Percentiles rank a stretch among this genome's conserved stretches.
These are phyloP conservation scores for Hyposoter dolosus DNA, from an alignment of 2,888 invertebrate species.

Conservation along the genomic window DNA sequence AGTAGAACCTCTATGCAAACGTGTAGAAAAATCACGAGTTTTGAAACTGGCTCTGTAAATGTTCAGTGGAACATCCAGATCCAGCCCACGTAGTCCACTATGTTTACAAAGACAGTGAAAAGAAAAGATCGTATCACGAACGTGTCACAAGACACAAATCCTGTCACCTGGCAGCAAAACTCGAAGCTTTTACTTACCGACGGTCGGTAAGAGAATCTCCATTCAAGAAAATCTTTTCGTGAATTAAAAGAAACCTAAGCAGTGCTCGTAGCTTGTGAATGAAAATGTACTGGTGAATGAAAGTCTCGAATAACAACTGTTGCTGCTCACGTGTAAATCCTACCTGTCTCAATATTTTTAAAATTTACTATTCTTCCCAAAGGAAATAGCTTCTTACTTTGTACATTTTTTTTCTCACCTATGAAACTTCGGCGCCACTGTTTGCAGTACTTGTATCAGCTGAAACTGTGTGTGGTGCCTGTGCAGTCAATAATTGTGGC, in stretches of 20 bases:
- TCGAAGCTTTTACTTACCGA: background rate
- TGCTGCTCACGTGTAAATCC: slow-evolving; percentile 5
- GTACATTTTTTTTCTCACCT: background rate
- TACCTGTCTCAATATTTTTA: background rate
- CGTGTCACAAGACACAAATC: background rate
- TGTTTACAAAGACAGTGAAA: background rate
- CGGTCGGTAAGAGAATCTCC: slow-evolving; percentile 38
- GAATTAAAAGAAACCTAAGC: slow-evolving; percentile 20
- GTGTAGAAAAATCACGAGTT: background rate
- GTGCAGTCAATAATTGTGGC: slow-evolving; percentile 50
- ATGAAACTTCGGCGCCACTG: slow-evolving; percentile 47
- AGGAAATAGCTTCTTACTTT: background rate
- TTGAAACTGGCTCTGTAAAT: background rate
- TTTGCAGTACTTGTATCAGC: slow-evolving; percentile 33
- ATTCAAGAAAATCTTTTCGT: background rate
- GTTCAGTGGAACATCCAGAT: background rate
- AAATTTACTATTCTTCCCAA: background rate
- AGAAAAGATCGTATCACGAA: background rate
- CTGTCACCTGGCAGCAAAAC: slow-evolving; percentile 36
- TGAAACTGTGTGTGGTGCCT: background rate
- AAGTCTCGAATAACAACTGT: slow-evolving; percentile 3
- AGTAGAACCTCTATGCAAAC: slow-evolving; percentile 4
- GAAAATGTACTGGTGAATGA: slow-evolving; percentile 9
- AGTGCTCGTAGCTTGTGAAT: slow-evolving; percentile 14
- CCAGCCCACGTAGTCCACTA: background rate